Evolutionary conservation across 2,888 invertebrate species (phyloP).

Genomic region (Eumacrocentrus americanus): DNA sequence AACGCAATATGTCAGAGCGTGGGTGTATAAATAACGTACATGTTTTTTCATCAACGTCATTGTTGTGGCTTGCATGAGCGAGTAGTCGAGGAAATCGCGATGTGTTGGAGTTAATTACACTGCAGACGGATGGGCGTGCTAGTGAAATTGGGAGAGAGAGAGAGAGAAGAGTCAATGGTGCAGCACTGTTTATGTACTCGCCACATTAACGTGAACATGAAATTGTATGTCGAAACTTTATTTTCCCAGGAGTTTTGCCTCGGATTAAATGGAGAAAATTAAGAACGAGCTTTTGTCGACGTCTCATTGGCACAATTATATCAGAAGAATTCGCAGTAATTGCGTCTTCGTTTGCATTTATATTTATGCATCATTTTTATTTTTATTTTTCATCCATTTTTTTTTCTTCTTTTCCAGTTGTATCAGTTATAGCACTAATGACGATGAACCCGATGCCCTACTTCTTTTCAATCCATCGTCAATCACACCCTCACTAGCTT

Average conservation of each 20-base stretch:
- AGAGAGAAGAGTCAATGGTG: constrained; percentile 2
- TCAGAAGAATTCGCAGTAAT: not conserved
- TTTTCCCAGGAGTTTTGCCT: not conserved
- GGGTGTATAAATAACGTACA: too few species aligned
- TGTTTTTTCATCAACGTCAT: not conserved
- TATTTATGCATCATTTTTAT: not conserved
- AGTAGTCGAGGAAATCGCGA: constrained; percentile 6
- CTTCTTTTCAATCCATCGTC: not conserved
- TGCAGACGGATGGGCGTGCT: constrained; percentile 21
- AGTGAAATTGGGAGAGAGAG: not conserved
- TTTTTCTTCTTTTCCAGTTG: not conserved
- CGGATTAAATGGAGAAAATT: not conserved
- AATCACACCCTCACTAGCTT: not conserved
- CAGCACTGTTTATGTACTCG: not conserved
- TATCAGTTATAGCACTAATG: not conserved
- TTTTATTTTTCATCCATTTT: not conserved
- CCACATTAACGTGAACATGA: constrained; percentile 8
- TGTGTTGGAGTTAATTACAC: constrained; percentile 34
- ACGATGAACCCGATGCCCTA: not conserved
- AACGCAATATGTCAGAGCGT: too few species aligned
- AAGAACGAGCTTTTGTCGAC: not conserved
- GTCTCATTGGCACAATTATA: not conserved
- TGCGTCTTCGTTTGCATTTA: not conserved
- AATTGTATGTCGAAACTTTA: constrained; percentile 9
- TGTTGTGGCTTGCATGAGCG: not conserved